These are phyloP conservation scores for Lucilia cuprina DNA, from an alignment of 1,140 invertebrate genomes.

Conservation along the genomic window DNA sequence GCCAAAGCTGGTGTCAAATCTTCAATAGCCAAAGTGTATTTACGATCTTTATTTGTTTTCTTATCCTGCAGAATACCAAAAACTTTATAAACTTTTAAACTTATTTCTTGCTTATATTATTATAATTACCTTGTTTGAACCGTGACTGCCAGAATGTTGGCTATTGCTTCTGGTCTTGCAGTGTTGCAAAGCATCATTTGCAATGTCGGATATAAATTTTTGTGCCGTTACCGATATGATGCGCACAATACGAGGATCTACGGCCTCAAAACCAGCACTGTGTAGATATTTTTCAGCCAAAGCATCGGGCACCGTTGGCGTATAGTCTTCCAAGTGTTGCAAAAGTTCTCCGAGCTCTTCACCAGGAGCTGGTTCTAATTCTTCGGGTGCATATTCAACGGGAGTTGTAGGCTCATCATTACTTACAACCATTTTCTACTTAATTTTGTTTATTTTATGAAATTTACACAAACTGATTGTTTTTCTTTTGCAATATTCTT, in stretches of 20 bases:
- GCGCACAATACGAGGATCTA: conserved; percentile 84
- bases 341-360: conserved; percentile 64
- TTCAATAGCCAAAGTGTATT: conserved; percentile 92
- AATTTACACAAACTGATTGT: not conserved
- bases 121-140: conserved; percentile 47
- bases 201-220: conserved; percentile 97
- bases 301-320: conserved; percentile 62
- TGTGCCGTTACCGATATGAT: conserved; percentile 93
- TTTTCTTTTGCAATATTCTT: not conserved
- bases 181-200: conserved; percentile 95
- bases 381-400: not conserved
- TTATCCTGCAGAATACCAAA: conserved; percentile 40
- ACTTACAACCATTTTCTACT: conserved; percentile 36
- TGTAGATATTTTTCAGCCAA: conserved; percentile 87
- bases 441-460: not conserved
- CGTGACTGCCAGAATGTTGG: conserved; percentile 62
- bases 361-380: conserved; percentile 27
- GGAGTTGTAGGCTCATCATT: conserved; percentile 31
- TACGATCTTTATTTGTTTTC: conserved; percentile 77
- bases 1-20: conserved; percentile 90
- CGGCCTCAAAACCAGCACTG: conserved; percentile 86
- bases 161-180: conserved; percentile 87
- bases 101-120: not conserved
- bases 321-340: conserved; percentile 87
- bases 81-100: not conserved